Evolutionary conservation across 1,140 invertebrate genomes (phyloP).

Genomic region (Venturia canescens): DNA sequence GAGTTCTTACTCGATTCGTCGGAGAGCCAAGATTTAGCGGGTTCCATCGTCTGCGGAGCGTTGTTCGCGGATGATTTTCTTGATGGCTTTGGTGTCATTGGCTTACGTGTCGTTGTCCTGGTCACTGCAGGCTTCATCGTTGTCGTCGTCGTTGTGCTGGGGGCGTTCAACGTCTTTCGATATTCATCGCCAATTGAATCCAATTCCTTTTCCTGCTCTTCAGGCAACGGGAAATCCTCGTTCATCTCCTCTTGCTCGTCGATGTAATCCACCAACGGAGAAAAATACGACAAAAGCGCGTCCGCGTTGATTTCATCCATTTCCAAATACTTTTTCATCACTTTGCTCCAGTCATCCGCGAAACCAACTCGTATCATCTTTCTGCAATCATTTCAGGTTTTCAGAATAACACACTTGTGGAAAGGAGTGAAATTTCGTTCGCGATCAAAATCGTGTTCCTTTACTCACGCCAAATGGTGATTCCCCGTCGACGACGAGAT

Average conservation of each 20-base stretch:
- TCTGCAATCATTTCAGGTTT: constrained; percentile 49
- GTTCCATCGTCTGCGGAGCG: neutral
- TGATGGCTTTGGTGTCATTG: neutral
- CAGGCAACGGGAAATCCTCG: constrained; percentile 47
- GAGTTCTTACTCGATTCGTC: neutral
- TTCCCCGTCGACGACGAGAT: constrained; percentile 60
- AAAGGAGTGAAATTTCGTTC: constrained; percentile 34
- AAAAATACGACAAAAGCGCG: constrained; percentile 62
- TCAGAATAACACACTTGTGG: neutral
- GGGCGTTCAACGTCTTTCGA: constrained; percentile 53
- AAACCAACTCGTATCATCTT: constrained; percentile 63
- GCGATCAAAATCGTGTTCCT: neutral
- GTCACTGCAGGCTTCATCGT: constrained; percentile 45
- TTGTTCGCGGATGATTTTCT: neutral
- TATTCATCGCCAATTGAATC: constrained; percentile 56
- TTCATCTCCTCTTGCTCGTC: constrained; percentile 59
- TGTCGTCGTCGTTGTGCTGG: constrained; percentile 57
- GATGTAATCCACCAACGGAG: constrained; percentile 63
- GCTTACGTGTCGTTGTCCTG: constrained; percentile 37
- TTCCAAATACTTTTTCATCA: constrained; percentile 59
- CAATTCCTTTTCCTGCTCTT: constrained; percentile 59
- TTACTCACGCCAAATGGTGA: constrained; percentile 57
- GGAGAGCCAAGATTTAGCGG: neutral
- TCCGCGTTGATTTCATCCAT: constrained; percentile 58
- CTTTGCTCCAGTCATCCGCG: constrained; percentile 59